A percentile compares a stretch with the other conserved stretches of the same genome.
These are phyloP conservation scores for Tapera naevia DNA, from an alignment of 2,797 vertebrate genomes.

Conservation along the genomic window DNA sequence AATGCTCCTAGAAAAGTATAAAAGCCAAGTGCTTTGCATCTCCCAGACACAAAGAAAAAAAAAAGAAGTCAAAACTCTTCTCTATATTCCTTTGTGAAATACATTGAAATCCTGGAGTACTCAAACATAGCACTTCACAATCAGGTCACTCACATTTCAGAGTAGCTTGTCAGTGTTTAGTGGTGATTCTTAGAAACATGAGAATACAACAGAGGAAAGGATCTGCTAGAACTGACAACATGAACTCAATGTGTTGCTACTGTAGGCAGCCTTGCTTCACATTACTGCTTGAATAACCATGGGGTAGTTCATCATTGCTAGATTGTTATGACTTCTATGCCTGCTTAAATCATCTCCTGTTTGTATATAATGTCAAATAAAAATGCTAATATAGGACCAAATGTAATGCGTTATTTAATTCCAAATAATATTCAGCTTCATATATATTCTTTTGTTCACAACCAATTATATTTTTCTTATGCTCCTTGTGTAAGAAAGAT, in stretches of 20 bases:
- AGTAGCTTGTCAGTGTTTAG: background rate
- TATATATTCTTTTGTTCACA: background rate
- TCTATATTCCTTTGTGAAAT: background rate
- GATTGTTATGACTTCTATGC: background rate
- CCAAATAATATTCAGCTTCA: background rate
- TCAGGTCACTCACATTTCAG: background rate
- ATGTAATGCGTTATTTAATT: background rate
- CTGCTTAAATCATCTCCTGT: background rate
- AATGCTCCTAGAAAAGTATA: background rate
- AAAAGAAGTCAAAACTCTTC: background rate
- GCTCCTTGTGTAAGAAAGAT: background rate
- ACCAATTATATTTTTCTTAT: background rate
- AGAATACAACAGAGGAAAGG: background rate
- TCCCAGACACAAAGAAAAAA: background rate
- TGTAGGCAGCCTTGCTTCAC: background rate
- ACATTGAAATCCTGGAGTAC: background rate
- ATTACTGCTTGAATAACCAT: background rate
- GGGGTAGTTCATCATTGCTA: background rate
- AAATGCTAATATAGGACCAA: background rate
- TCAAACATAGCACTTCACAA: background rate
- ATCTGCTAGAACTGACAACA: background rate
- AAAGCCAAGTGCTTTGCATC: background rate
- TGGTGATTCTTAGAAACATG: background rate
- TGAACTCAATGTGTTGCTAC: background rate
- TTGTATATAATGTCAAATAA: background rate